Evolutionary conservation across 2,888 invertebrate genomes (phyloP).

Genomic region (Cabera pusaria): DNA sequence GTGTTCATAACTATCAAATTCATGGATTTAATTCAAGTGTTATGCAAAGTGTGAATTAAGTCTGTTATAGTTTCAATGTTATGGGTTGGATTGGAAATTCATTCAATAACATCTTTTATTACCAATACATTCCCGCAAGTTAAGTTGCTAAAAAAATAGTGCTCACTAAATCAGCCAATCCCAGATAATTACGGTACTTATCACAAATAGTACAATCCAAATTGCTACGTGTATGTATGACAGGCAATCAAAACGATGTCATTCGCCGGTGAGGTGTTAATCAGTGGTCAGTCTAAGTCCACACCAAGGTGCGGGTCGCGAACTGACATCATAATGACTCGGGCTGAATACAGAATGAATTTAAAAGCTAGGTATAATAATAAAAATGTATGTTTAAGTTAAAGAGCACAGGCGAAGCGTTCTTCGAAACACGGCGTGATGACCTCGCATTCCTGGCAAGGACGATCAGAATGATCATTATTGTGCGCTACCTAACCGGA

Average conservation of each 20-base stretch:
- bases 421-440: slow-evolving; percentile 66
- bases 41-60: no score
- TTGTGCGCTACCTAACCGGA: slow-evolving; percentile 39
- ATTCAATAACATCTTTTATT: no score
- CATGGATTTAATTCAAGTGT: no score
- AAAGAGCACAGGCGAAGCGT: slow-evolving; percentile 66
- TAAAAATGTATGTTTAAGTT: slow-evolving; percentile 68
- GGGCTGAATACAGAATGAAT: slow-evolving; percentile 65
- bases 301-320: slow-evolving; percentile 49
- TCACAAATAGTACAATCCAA: slow-evolving; percentile 15
- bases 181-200: slow-evolving; percentile 11
- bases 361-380: slow-evolving; percentile 40
- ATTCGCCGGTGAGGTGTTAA: slow-evolving; percentile 29
- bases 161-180: slow-evolving; percentile 10
- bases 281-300: slow-evolving; percentile 30
- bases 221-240: slow-evolving; percentile 23
- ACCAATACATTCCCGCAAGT: no score
- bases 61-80: no score
- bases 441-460: slow-evolving; percentile 83
- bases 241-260: slow-evolving; percentile 20
- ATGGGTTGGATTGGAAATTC: no score
- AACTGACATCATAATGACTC: slow-evolving; percentile 60
- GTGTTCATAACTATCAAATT: no score
- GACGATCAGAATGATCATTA: slow-evolving; percentile 65
- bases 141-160: no score